Evolutionary conservation across 1,140 invertebrate species (phyloP).

Genomic region (Drosophila teissieri): DNA sequence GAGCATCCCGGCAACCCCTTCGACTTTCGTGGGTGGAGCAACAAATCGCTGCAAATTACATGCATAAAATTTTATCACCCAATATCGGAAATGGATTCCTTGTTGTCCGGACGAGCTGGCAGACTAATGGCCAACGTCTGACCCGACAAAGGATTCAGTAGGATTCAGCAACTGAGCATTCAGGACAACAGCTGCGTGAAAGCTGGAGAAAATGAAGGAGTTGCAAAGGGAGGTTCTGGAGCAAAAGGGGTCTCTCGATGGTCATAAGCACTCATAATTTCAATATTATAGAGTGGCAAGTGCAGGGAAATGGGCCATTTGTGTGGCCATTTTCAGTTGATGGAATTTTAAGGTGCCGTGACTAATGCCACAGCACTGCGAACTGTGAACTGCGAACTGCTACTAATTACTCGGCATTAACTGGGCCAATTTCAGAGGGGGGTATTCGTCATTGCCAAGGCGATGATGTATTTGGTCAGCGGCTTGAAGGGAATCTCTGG

Average conservation of each 20-base stretch:
- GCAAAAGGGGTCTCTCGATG: constrained; percentile 55
- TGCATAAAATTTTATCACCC: constrained; percentile 83
- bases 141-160: constrained; percentile 60
- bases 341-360: constrained; percentile 57
- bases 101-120: constrained; percentile 54
- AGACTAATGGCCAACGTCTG: constrained; percentile 76
- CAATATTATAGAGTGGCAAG: constrained; percentile 78
- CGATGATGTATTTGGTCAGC: constrained; percentile 62
- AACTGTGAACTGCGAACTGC: constrained; percentile 17
- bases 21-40: constrained; percentile 38
- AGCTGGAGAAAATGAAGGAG: constrained; percentile 40
- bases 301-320: constrained; percentile 76
- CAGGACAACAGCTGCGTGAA: constrained; percentile 56
- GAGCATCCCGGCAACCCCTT: constrained; percentile 52
- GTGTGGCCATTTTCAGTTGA: constrained; percentile 49
- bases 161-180: neutral
- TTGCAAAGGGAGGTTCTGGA: constrained; percentile 10
- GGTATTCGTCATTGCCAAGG: constrained; percentile 63
- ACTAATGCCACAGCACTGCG: constrained; percentile 31
- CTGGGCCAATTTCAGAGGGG: constrained; percentile 61
- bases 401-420: constrained; percentile 75
- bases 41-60: constrained; percentile 83
- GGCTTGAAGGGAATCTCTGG: constrained; percentile 15
- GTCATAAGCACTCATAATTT: constrained; percentile 78
- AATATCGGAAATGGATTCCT: constrained; percentile 83